These are phyloP conservation scores for Amphibalanus amphitrite DNA, from an alignment of 1,140 invertebrate genomes.

Conservation along the genomic window DNA sequence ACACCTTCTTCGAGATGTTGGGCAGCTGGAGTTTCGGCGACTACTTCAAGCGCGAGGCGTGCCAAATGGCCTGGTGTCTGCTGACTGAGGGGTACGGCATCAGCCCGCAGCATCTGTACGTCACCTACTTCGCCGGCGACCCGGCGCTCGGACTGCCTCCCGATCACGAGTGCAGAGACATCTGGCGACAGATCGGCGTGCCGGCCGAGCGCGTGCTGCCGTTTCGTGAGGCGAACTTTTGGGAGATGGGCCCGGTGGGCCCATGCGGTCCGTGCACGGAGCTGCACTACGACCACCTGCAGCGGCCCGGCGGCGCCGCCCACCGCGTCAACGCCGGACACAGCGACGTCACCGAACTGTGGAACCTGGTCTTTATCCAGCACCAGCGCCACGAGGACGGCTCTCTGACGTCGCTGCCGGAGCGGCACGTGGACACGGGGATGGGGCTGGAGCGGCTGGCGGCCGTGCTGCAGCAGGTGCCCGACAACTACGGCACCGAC, in stretches of 20 bases:
- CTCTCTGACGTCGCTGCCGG: constrained; percentile 39
- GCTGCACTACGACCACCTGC: constrained; percentile 27
- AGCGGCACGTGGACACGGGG: constrained; percentile 69
- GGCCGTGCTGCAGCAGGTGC: constrained; percentile 54
- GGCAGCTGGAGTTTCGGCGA: constrained; percentile 98
- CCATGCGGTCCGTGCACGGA: constrained; percentile 32
- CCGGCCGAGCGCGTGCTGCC: constrained; percentile 50
- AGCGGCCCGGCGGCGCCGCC: constrained; percentile 25
- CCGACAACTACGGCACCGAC: constrained; percentile 82
- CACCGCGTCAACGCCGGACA: constrained; percentile 44
- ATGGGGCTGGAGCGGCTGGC: constrained; percentile 77
- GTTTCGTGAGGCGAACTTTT: constrained; percentile 82
- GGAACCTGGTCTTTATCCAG: constrained; percentile 88
- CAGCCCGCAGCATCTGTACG: constrained; percentile 55
- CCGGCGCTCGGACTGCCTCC: constrained; percentile 41
- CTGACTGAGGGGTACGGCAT: constrained; percentile 62
- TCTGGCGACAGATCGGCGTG: constrained; percentile 67
- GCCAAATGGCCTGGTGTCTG: constrained; percentile 71
- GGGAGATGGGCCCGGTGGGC: constrained; percentile 71
- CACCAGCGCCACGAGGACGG: constrained; percentile 52
- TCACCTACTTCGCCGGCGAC: constrained; percentile 89
- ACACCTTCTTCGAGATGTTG: constrained; percentile 99
- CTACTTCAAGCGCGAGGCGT: constrained; percentile 93
- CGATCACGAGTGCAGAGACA: constrained; percentile 72
- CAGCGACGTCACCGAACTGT: constrained; percentile 60